Evolutionary conservation across 2,888 invertebrate species (phyloP).

Genomic region (Atethmia centrago): DNA sequence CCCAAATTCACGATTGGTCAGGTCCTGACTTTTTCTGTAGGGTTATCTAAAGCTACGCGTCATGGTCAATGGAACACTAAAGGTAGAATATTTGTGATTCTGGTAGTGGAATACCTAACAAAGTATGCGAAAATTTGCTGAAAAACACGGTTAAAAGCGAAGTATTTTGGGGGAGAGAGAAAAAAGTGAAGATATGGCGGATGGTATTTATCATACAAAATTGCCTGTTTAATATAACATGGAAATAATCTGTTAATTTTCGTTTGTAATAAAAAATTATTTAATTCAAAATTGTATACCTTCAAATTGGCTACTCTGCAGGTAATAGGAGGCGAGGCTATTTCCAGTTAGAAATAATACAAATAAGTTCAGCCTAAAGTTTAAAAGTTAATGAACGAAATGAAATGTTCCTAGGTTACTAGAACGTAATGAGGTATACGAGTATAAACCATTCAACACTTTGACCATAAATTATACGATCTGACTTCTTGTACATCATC

Average conservation of each 20-base stretch:
- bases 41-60: background rate
- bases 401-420: background rate
- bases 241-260: background rate
- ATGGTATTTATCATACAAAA: background rate
- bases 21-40: background rate
- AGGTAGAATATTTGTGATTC: background rate
- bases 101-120: background rate
- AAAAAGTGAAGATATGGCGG: background rate
- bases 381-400: background rate
- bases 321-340: background rate
- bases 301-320: background rate
- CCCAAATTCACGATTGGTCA: background rate
- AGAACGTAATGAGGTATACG: background rate
- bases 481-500: conserved; percentile 23
- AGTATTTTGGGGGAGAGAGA: too few species aligned
- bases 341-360: background rate
- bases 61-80: background rate
- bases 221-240: background rate
- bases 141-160: background rate
- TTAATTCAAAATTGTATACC: background rate
- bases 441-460: too few species aligned
- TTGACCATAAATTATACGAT: conserved; percentile 32
- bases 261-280: background rate
- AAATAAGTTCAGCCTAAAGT: background rate
- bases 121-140: background rate